phyloP scores from a whole-genome alignment of 2,797 vertebrate species.

The Sciurus vulgaris region DNA sequence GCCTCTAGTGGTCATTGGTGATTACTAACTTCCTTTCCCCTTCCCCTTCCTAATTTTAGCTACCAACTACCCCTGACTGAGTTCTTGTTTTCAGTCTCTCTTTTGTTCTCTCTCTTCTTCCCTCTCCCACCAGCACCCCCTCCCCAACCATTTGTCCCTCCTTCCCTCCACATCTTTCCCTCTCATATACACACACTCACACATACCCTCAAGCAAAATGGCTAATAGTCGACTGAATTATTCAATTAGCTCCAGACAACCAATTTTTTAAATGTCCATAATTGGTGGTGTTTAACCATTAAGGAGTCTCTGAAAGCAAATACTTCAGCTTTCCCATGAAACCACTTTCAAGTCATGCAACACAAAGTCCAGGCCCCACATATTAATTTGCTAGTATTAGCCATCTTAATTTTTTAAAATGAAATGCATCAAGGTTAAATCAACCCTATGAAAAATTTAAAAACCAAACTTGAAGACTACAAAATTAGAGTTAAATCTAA shows the following conservation, averaged over 20 bases:
- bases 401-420: conserved; percentile 51
- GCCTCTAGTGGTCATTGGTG: conserved; percentile 84
- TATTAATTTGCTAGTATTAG: neutral
- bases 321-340: conserved; percentile 9
- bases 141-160: neutral
- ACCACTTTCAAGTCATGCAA: neutral
- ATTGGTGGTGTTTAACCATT: neutral
- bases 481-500: conserved; percentile 28
- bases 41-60: no score
- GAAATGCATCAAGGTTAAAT: conserved; percentile 30
- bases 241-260: conserved; percentile 31
- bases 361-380: neutral
- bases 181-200: neutral
- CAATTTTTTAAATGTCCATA: conserved; percentile 2
- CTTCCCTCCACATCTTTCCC: neutral
- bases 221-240: conserved; percentile 38
- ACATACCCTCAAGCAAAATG: neutral
- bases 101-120: neutral
- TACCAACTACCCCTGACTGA: neutral
- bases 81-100: neutral
- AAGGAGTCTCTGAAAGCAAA: conserved; percentile 20
- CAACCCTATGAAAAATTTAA: neutral
- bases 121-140: neutral
- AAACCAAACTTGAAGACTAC: neutral
- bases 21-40: neutral